Conservation (phyloP, 2,113 vertebrate species). For the Melospiza melodia region DNA sequence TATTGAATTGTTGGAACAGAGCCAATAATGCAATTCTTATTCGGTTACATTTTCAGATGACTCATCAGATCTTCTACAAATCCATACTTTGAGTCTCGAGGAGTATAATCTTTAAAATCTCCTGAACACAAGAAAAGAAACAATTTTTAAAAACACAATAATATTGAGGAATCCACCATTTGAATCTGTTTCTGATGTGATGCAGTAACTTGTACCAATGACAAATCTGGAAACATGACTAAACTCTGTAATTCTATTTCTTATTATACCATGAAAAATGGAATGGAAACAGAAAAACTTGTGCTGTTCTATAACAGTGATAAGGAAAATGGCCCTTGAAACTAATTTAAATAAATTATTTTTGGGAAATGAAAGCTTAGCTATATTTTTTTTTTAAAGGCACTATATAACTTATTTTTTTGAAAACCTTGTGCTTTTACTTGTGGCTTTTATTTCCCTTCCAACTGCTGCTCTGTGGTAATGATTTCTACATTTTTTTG, state of each 20-base stretch:
- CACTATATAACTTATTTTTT: not conserved
- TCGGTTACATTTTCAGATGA: constrained; percentile 50
- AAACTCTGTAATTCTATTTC: not conserved
- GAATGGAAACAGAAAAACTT: not conserved
- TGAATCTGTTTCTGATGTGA: not conserved
- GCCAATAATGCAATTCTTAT: constrained; percentile 39
- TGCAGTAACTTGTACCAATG: not conserved
- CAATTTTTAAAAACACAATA: not conserved
- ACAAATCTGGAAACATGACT: not conserved
- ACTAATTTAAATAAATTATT: constrained; percentile 12
- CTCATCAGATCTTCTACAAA: constrained; percentile 37
- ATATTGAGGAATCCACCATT: not conserved
- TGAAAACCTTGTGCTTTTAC: not conserved
- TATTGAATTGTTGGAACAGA: constrained; percentile 52
- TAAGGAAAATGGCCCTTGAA: not conserved
- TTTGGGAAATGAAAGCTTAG: not conserved
- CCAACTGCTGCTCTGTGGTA: not conserved
- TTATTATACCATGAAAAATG: not conserved
- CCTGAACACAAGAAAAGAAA: not conserved
- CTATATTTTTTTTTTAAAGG: not conserved
- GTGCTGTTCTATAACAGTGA: not conserved
- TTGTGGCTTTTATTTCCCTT: not conserved
- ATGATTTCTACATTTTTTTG: constrained; percentile 41
- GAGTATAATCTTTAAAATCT: not conserved
- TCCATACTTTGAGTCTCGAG: not conserved